Conservation (phyloP, 2,113 vertebrate genomes). For the Gymnocephalus cernua region DNA sequence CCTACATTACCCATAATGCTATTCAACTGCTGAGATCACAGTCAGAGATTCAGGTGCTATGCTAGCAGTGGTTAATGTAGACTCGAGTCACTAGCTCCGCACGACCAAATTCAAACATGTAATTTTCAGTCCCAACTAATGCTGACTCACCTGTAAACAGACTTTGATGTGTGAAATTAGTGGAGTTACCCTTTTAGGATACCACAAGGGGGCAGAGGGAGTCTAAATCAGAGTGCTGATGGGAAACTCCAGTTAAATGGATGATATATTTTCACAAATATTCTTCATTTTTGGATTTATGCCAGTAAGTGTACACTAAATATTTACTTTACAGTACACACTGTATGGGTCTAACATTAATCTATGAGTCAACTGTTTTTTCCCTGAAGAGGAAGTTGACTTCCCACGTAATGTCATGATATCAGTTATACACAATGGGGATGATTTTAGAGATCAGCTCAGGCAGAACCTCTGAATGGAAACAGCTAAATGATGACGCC, state of each 20-base stretch:
- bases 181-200: not conserved
- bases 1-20: too few relatives aligned
- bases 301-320: not conserved
- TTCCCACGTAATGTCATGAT: conserved; percentile 4
- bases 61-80: not conserved
- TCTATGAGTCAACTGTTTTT: conserved; percentile 2
- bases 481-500: conserved; percentile 21
- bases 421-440: conserved; percentile 29
- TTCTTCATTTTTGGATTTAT: not conserved
- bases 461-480: conserved; percentile 37
- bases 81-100: not conserved
- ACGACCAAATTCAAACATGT: not conserved
- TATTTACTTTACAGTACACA: not conserved
- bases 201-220: conserved; percentile 52
- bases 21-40: too few relatives aligned
- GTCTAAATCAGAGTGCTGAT: conserved; percentile 2
- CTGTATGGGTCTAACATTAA: not conserved
- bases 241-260: not conserved
- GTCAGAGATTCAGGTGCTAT: not conserved
- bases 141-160: not conserved
- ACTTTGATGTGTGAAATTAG: not conserved
- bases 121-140: not conserved
- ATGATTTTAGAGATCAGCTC: conserved; percentile 26
- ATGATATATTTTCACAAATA: not conserved
- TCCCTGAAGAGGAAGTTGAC: conserved; percentile 22